Percentiles rank a stretch among this genome's conserved stretches.
Conservation (phyloP, 2,113 vertebrate genomes). For the Oreochromis aureus region DNA sequence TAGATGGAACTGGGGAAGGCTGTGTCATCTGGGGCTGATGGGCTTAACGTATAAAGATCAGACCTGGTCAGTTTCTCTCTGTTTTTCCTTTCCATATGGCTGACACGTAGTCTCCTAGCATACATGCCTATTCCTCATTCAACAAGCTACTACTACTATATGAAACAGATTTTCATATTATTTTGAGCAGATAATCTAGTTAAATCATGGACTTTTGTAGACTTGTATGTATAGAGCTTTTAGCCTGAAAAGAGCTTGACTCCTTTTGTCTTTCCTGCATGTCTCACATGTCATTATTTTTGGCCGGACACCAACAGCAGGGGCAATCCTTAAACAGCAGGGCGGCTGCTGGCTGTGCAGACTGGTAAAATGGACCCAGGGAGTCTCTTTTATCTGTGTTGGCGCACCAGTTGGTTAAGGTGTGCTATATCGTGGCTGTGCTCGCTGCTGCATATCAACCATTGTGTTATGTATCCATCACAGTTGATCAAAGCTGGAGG, state of each 20-base stretch:
- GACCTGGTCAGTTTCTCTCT: neutral
- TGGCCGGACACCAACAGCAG: neutral
- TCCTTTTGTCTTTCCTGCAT: neutral
- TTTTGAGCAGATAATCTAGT: neutral
- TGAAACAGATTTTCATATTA: neutral
- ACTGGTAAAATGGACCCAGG: neutral
- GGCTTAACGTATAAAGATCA: neutral
- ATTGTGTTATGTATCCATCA: neutral
- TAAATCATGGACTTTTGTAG: neutral
- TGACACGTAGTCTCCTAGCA: neutral
- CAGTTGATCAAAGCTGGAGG: neutral
- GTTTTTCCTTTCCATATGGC: neutral
- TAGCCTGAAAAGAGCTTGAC: neutral
- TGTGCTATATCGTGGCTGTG: neutral
- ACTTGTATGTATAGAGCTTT: neutral
- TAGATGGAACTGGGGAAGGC: neutral
- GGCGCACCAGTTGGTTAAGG: neutral
- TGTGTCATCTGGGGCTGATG: neutral
- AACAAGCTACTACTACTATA: neutral
- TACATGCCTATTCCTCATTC: neutral
- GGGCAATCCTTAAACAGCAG: neutral
- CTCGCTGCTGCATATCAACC: neutral
- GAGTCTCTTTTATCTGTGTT: neutral
- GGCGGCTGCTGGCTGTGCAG: neutral
- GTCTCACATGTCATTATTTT: neutral